Base-by-base conservation (phyloP, 2,113 vertebrate species). In the Protomyctophum bolini region DNA sequence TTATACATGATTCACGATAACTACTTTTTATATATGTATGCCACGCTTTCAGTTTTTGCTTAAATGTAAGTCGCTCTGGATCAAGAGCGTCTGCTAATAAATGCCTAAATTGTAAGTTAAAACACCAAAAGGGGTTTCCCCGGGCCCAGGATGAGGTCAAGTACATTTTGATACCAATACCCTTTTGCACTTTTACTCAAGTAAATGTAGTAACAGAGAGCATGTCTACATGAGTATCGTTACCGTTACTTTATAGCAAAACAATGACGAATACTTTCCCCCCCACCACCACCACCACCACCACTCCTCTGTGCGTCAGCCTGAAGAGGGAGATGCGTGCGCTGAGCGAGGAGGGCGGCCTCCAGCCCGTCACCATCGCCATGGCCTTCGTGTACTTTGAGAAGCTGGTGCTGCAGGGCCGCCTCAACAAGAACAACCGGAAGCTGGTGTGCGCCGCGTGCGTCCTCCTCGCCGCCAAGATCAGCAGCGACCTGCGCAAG, bases 371-470 rank as follows among this genome's bases (percentile, higher is more conserved):
- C 66, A 97, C 97, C 6, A 94, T 96, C 79, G 96, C 96, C 45
- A 97, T 98, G 96, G 95, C 97, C 41, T 99, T 96, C n/a, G 98
- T 98, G 76, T 99, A 99, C 94, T 99, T 99, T 33, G 98, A 99
- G 94, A 99, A 99, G 92, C 94, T 99, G 7, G 95, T 97, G 77
- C 94, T 99, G 62, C 96, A 97, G 92, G 97, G 96, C 61, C 95
- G 95, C 15, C 94, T 99, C 81, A 96, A 97, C 94, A 99, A 99
- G 87, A 95, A 97, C 89, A 99, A 99, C 95, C 95, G 97, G 87
- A 99, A 99, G 90, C 93, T 98, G 85, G 97, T 97, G 2, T 94
- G 96, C 0, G 96, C 96, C 0, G 95, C 96, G 2, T 98, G 97
- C 0, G 95, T 99, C 65, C 93, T 99, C 79, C 93, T 99, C 0